phyloP scores from a whole-genome alignment of 2,888 invertebrate genomes.

The Deilephila elpenor region DNA sequence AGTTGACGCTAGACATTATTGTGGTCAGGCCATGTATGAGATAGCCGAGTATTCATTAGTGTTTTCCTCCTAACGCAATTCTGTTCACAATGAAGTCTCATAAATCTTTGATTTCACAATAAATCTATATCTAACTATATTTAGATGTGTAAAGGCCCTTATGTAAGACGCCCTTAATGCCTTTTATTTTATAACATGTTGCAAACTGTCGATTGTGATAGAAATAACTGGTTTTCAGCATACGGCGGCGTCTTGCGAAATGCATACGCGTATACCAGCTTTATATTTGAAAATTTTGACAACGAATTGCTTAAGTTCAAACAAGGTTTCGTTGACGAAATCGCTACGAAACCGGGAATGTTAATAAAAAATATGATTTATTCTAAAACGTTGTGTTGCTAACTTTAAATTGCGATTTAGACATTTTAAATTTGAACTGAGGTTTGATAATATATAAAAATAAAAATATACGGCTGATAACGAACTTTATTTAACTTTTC shows the following conservation, averaged over 20 bases:
- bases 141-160: conserved; percentile 31
- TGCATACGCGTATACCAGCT: conserved; percentile 31
- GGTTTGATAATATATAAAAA: background rate
- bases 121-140: conserved; percentile 21
- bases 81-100: background rate
- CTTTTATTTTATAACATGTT: conserved; percentile 34
- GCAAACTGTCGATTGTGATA: conserved; percentile 38
- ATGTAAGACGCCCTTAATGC: conserved; percentile 38
- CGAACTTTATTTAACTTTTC: background rate
- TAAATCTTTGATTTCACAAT: conserved; percentile 28
- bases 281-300: conserved; percentile 40
- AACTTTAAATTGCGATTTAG: background rate
- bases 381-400: conserved; percentile 7
- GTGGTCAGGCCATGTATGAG: too few relatives aligned
- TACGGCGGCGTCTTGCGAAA: conserved; percentile 43
- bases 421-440: background rate
- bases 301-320: conserved; percentile 36
- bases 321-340: conserved; percentile 26
- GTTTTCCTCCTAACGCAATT: too few relatives aligned
- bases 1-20: too few relatives aligned
- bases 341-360: conserved; percentile 19
- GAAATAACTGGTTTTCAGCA: conserved; percentile 38
- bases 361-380: conserved; percentile 25
- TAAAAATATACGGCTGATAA: background rate
- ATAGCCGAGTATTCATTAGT: too few relatives aligned